Conservation (phyloP, 2,888 invertebrate species). For the Pristionchus maxplancki region DNA sequence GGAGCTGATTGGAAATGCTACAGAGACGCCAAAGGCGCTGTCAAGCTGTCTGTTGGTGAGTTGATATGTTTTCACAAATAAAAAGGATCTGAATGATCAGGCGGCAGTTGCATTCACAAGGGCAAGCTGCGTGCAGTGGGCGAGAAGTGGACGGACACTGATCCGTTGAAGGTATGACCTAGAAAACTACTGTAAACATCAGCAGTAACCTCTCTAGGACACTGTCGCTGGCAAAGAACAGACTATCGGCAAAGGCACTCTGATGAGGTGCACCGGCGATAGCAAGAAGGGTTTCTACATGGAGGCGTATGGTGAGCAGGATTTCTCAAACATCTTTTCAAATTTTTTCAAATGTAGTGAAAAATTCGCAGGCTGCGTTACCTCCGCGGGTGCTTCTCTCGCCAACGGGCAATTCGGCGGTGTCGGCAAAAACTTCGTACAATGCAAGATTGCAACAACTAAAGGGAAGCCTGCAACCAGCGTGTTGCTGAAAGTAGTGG, state of each 20-base stretch:
- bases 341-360: background rate
- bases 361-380: conserved; percentile 9
- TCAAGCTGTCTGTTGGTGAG: background rate
- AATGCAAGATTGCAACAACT: background rate
- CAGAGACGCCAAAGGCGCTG: background rate
- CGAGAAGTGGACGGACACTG: background rate
- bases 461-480: background rate
- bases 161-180: background rate
- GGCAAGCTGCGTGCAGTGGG: background rate
- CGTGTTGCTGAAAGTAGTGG: background rate
- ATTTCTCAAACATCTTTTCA: no score
- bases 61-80: background rate
- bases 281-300: background rate
- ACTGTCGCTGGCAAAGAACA: background rate
- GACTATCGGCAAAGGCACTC: background rate
- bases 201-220: background rate
- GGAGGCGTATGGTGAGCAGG: background rate
- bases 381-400: background rate
- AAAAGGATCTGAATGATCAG: background rate
- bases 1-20: conserved; percentile 6
- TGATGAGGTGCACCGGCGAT: background rate
- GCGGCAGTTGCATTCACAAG: background rate
- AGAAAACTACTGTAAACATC: background rate
- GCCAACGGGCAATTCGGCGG: background rate
- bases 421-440: background rate